A percentile compares a stretch with the other conserved stretches of the same genome.
Evolutionary conservation across 2,113 vertebrate genomes (phyloP).

Genomic region (human): DNA sequence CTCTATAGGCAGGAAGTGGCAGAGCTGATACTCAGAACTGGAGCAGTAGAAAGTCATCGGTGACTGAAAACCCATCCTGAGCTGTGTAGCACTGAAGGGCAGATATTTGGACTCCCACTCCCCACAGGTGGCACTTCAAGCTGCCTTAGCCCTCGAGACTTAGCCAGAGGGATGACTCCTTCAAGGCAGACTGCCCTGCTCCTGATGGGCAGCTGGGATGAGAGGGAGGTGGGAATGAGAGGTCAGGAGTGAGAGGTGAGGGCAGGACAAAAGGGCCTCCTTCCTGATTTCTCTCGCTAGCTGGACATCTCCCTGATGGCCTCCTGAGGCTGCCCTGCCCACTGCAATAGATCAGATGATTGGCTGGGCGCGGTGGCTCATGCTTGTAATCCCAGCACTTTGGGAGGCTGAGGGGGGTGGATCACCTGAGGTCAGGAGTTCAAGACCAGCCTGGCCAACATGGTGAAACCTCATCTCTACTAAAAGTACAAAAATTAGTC

Average conservation of each 20-base stretch:
- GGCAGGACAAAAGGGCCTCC: background rate
- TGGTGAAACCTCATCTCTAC: too few relatives aligned
- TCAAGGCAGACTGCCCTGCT: background rate
- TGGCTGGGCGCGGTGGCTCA: too few relatives aligned
- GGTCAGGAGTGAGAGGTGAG: background rate
- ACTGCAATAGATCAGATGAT: background rate
- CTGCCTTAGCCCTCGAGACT: background rate
- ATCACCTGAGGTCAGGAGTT: too few relatives aligned
- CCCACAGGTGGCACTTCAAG: background rate
- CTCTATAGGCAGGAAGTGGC: background rate
- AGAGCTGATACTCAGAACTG: background rate
- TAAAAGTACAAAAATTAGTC: too few relatives aligned
- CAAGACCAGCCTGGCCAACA: too few relatives aligned
- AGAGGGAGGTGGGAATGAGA: background rate
- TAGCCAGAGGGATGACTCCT: background rate
- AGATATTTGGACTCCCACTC: background rate
- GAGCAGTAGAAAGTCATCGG: background rate
- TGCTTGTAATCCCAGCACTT: too few relatives aligned
- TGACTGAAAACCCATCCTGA: background rate
- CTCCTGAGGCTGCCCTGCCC: background rate
- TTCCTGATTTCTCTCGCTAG: background rate
- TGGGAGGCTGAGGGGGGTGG: too few relatives aligned
- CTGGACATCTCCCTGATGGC: background rate
- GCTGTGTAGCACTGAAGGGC: background rate
- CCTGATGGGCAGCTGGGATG: background rate